Percentiles rank a stretch among this genome's conserved stretches.
phyloP scores from a whole-genome alignment of 2,888 invertebrate genomes.

The Caenorhabditis zanzibari region DNA sequence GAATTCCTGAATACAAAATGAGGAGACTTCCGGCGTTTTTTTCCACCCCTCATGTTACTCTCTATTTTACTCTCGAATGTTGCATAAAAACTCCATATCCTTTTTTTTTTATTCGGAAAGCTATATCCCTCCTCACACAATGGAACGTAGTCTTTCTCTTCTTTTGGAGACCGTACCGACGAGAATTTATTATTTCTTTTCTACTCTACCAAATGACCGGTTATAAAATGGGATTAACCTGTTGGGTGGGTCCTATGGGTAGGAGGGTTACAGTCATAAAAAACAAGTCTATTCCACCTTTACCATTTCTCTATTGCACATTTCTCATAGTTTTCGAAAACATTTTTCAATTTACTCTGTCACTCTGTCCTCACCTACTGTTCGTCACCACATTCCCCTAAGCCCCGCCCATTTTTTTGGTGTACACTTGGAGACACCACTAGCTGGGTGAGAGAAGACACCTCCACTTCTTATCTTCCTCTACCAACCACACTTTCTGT shows the following conservation, averaged over 20 bases:
- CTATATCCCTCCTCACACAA: slow-evolving; percentile 10
- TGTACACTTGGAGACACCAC: slow-evolving; percentile 47
- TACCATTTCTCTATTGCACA: not conserved
- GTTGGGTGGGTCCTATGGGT: slow-evolving; percentile 6
- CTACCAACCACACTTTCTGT: not conserved
- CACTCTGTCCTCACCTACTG: not conserved
- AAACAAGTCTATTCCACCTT: not conserved
- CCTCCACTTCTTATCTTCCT: not conserved
- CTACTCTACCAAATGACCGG: slow-evolving; percentile 38
- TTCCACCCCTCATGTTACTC: slow-evolving; percentile 15
- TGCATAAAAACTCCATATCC: slow-evolving; percentile 45
- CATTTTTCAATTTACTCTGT: not conserved
- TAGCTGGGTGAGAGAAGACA: slow-evolving; percentile 29
- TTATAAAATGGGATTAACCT: slow-evolving; percentile 60
- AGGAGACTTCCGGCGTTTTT: slow-evolving; percentile 62
- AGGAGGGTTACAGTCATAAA: not conserved
- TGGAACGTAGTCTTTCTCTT: not conserved
- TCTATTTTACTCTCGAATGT: slow-evolving; percentile 37
- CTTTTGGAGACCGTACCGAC: slow-evolving; percentile 28
- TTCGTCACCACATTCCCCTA: not conserved
- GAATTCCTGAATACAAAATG: slow-evolving; percentile 54
- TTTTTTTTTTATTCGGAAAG: slow-evolving; percentile 12
- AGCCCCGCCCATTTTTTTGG: slow-evolving; percentile 47
- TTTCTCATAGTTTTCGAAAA: too few relatives aligned
- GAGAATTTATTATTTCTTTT: slow-evolving; percentile 33